Evolutionary conservation across 2,888 invertebrate genomes (phyloP).

Genomic region (Sympetrum striolatum): DNA sequence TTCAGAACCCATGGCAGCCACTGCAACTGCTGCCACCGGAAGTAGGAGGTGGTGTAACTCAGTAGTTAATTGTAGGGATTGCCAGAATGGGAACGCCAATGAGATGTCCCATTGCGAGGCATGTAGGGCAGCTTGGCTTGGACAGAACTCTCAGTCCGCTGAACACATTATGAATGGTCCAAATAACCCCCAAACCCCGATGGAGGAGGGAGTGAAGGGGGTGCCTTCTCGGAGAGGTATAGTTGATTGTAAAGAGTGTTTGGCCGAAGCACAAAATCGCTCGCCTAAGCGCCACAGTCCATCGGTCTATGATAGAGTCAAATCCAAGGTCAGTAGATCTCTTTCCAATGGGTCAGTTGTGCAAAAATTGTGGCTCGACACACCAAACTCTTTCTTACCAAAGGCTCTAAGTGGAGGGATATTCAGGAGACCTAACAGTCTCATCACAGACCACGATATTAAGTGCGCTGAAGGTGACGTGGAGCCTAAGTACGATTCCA

Average conservation of each 20-base stretch:
- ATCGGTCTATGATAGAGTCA: constrained; percentile 61
- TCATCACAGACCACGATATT: constrained; percentile 53
- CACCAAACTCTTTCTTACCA: constrained; percentile 46
- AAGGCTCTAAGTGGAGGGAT: constrained; percentile 49
- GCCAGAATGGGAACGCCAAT: constrained; percentile 25
- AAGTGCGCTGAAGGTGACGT: constrained; percentile 58
- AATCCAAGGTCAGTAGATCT: constrained; percentile 67
- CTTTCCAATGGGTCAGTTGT: constrained; percentile 71
- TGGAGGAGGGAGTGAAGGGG: constrained; percentile 15
- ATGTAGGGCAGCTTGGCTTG: constrained; percentile 17
- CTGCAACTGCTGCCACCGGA: constrained; percentile 3
- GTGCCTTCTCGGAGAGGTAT: background rate
- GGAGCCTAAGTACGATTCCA: constrained; percentile 18
- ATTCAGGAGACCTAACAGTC: constrained; percentile 53
- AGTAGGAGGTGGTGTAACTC: constrained; percentile 30
- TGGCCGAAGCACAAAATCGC: constrained; percentile 54
- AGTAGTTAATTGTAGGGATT: constrained; percentile 9
- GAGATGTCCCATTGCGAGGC: constrained; percentile 18
- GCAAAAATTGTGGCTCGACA: constrained; percentile 54
- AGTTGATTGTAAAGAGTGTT: constrained; percentile 32
- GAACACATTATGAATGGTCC: constrained; percentile 19
- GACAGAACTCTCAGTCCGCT: background rate
- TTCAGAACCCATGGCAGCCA: constrained; percentile 36
- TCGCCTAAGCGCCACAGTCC: constrained; percentile 63
- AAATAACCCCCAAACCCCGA: background rate